phyloP scores from a whole-genome alignment of 2,797 vertebrate genomes.

The Allochrocebus solatus region DNA sequence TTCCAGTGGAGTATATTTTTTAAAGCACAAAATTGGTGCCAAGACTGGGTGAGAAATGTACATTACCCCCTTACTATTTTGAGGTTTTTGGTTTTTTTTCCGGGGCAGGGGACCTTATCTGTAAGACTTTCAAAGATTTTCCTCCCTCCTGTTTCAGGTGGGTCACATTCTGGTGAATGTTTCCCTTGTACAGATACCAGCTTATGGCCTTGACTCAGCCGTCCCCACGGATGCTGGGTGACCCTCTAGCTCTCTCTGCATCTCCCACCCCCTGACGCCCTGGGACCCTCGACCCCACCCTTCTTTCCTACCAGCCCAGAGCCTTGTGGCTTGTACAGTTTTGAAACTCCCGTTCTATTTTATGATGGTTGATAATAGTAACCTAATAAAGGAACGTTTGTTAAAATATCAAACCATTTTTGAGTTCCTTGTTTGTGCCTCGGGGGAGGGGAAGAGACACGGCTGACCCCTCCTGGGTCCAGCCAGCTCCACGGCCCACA shows the following conservation, averaged over 20 bases:
- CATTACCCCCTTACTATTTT: conserved; percentile 62
- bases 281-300: background rate
- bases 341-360: conserved; percentile 84
- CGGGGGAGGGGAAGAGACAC: background rate
- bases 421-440: conserved; percentile 9
- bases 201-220: conserved; percentile 63
- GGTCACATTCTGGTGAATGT: conserved; percentile 58
- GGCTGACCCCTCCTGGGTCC: background rate
- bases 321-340: conserved; percentile 87
- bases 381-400: conserved; percentile 93
- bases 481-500: background rate
- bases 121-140: conserved; percentile 34
- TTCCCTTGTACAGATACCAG: conserved; percentile 52
- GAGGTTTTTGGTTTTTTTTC: conserved; percentile 57
- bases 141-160: conserved; percentile 69
- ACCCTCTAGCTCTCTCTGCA: background rate
- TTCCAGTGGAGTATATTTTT: conserved; percentile 85
- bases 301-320: conserved; percentile 63
- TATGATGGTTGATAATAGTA: conserved; percentile 92
- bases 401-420: conserved; percentile 82
- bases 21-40: conserved; percentile 86
- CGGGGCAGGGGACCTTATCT: background rate
- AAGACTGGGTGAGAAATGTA: conserved; percentile 79
- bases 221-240: conserved; percentile 71
- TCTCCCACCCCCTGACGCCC: background rate